Evolutionary conservation across 2,113 vertebrate genomes (phyloP), one percentile per base, ranked within the genome.

Genomic region (Prinia subflava): DNA sequence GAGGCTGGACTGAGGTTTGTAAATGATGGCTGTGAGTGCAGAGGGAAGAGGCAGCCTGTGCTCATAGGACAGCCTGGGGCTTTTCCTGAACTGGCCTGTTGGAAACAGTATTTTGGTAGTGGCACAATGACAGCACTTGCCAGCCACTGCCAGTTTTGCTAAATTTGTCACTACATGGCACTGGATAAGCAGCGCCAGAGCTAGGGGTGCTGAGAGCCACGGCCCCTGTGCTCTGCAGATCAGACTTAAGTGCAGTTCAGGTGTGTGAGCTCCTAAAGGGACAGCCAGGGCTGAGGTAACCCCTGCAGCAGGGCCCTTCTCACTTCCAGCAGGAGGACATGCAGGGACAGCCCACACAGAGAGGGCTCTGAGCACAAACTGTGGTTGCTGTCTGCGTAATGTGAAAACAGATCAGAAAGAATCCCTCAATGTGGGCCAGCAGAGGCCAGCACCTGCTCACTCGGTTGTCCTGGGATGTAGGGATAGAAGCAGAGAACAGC

Each of bases 361-460:
- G 12, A 62, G 14, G 31, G 63, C 53, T 33, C 71, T 63, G 18
- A 5, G 1, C 8, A 20, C 6, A 37, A 39, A 53, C 60, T 39
- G 6, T 13, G 24, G 12, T 11, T 68, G 21, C 47, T 81, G 15
- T 11, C 49, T 13, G 1, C 2, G 1, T 3, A 20, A 6, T 52
- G 5, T 12, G 30, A 87, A 87, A 59, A 27, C 37, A 59, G 33
- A 17, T 31, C n/a, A 59, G 75, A 20, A 46, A 44, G 13, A 77
- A 5, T 10, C 13, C 37, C 13, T 35, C 0, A 0, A 0, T 30
- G 37, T 52, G 10, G 13, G 28, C 39, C 28, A 41, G 47, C 30
- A 27, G 23, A 41, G 37, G 52, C 64, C 52, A 35, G 68, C 16
- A 53, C 41, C 31, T 69, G n/a, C 35, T 28, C 23, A 7, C 55